These are phyloP conservation scores for Procambarus virginalis DNA, from an alignment of 1,140 invertebrate genomes.

Conservation along the genomic window DNA sequence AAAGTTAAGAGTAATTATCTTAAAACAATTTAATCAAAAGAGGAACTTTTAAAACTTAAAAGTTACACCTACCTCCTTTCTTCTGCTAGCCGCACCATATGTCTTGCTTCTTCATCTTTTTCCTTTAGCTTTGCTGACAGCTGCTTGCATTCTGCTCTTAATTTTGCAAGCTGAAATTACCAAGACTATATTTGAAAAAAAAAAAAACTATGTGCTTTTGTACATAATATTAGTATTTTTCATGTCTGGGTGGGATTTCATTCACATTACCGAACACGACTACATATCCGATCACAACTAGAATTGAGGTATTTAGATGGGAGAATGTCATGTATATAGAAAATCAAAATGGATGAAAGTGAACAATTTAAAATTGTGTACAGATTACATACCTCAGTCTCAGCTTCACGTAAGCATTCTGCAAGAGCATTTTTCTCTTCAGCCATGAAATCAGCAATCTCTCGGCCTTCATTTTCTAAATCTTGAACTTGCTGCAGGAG, in stretches of 20 bases:
- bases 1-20: too few species aligned
- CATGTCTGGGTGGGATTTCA: too few species aligned
- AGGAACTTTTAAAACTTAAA: too few species aligned
- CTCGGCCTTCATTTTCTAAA: constrained; percentile 81
- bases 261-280: too few species aligned
- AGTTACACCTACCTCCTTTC: constrained; percentile 79
- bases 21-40: too few species aligned
- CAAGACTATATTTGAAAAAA: background rate
- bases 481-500: constrained; percentile 83
- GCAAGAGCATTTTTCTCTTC: constrained; percentile 83
- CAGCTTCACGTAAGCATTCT: constrained; percentile 84
- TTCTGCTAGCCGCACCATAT: constrained; percentile 85
- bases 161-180: constrained; percentile 27
- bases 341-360: too few species aligned
- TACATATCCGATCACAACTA: too few species aligned
- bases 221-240: too few species aligned
- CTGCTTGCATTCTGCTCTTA: constrained; percentile 48
- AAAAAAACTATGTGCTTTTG: too few species aligned
- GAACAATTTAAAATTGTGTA: too few species aligned
- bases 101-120: constrained; percentile 84
- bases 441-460: constrained; percentile 86
- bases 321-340: too few species aligned
- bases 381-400: constrained; percentile 78
- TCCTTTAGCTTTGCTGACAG: constrained; percentile 79
- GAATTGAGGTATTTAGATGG: too few species aligned